phyloP scores from a whole-genome alignment of 1,140 invertebrate species.

The Calephelis virginiensis region DNA sequence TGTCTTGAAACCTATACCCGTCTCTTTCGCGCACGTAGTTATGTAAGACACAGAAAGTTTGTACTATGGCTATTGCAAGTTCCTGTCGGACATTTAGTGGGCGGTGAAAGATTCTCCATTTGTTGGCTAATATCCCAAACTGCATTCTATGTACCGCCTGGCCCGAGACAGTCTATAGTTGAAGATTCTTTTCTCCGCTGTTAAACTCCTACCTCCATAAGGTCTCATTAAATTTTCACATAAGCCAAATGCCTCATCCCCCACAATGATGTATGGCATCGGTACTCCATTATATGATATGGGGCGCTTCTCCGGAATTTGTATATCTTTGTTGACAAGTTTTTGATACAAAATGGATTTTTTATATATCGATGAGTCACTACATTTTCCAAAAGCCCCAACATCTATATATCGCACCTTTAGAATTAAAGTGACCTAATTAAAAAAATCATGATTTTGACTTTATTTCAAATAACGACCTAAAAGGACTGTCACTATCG shows the following conservation, averaged over 20 bases:
- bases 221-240: constrained; percentile 30
- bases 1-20: constrained; percentile 19
- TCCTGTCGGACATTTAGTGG: constrained; percentile 37
- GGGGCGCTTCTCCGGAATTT: constrained; percentile 25
- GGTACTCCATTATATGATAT: constrained; percentile 30
- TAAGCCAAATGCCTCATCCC: constrained; percentile 32
- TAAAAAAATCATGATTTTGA: too few species aligned
- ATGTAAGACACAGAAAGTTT: constrained; percentile 32
- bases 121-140: constrained; percentile 68
- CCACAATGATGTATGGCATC: constrained; percentile 30
- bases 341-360: constrained; percentile 30
- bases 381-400: constrained; percentile 23
- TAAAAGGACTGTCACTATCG: too few species aligned
- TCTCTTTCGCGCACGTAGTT: constrained; percentile 22
- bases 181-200: constrained; percentile 56
- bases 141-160: constrained; percentile 9
- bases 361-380: constrained; percentile 30
- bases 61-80: constrained; percentile 33
- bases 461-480: too few species aligned
- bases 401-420: constrained; percentile 30
- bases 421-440: too few species aligned
- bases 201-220: constrained; percentile 32
- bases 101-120: constrained; percentile 60
- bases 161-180: constrained; percentile 55
- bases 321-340: constrained; percentile 30